Conservation (phyloP, 2,888 invertebrate genomes). For the Drosophila trichaetosa region DNA sequence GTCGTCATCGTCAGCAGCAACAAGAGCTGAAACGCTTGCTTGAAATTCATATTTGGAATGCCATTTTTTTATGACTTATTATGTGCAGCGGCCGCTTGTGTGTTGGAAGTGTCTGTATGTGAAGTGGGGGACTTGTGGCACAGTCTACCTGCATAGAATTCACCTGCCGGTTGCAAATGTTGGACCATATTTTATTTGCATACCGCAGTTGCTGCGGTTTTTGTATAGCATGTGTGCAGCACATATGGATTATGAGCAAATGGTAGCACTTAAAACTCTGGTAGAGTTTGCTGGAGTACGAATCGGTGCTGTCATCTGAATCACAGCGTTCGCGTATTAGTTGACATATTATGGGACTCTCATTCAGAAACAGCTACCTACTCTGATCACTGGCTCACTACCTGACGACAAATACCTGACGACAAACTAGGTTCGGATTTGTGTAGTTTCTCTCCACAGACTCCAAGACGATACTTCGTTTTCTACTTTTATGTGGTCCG, state of each 20-base stretch:
- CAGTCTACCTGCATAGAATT: constrained; percentile 34
- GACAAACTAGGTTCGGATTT: constrained; percentile 2
- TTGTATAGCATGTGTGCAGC: constrained; percentile 25
- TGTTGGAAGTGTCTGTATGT: neutral
- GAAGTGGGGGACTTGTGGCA: neutral
- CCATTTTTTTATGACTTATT: constrained; percentile 48
- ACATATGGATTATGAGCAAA: constrained; percentile 21
- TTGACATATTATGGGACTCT: constrained; percentile 11
- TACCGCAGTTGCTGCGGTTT: constrained; percentile 52
- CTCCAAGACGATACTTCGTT: neutral
- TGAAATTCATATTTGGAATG: constrained; percentile 51
- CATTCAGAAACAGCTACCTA: neutral
- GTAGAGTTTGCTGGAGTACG: neutral
- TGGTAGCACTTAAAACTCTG: constrained; percentile 23
- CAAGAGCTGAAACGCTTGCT: constrained; percentile 34
- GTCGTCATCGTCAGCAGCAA: constrained; percentile 34
- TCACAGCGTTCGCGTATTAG: constrained; percentile 14
- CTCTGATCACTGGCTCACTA: neutral
- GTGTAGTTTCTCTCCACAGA: constrained; percentile 4
- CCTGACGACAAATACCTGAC: neutral
- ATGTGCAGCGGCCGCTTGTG: constrained; percentile 13
- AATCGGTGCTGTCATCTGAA: neutral
- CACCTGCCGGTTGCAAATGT: constrained; percentile 55
- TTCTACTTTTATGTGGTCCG: neutral
- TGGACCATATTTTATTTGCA: constrained; percentile 65